phyloP scores from a whole-genome alignment of 2,113 vertebrate species.

The Oryzias melastigma region DNA sequence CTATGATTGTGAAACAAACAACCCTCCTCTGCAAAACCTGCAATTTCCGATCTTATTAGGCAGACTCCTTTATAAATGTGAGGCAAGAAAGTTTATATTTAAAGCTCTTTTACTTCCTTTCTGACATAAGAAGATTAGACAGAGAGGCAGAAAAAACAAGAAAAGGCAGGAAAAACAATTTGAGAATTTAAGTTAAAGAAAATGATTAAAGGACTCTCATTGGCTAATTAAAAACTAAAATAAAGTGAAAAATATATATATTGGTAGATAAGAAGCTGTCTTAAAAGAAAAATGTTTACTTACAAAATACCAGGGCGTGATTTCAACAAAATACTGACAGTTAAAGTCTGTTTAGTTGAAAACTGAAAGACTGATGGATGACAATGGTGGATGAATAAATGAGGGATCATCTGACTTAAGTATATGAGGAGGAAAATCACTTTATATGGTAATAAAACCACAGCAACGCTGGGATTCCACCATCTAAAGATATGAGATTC shows the following conservation, averaged over 20 bases:
- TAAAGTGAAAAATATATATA: not conserved
- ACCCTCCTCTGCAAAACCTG: not conserved
- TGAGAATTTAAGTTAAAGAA: not conserved
- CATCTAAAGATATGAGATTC: conserved; percentile 24
- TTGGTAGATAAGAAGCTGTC: conserved; percentile 7
- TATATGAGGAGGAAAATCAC: conserved; percentile 46
- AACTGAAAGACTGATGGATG: conserved; percentile 21
- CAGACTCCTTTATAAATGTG: too few species aligned
- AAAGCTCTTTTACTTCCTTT: too few species aligned
- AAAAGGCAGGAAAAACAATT: not conserved
- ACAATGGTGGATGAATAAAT: conserved; percentile 26
- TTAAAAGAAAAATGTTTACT: conserved; percentile 9
- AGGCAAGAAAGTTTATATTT: too few species aligned
- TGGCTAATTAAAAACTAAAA: conserved; percentile 17
- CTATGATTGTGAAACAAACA: conserved; percentile 31
- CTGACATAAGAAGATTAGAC: not conserved
- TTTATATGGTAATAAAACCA: conserved; percentile 29
- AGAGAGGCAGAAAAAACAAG: not conserved
- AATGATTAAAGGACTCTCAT: too few species aligned
- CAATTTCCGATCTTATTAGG: not conserved
- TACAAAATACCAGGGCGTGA: conserved; percentile 5
- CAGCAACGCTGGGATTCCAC: conserved; percentile 8
- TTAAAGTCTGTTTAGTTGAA: not conserved
- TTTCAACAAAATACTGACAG: conserved; percentile 10
- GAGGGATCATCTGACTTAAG: conserved; percentile 34